Base-by-base conservation (phyloP, 1,140 invertebrate genomes). In the Caenorhabditis briggsae region DNA sequence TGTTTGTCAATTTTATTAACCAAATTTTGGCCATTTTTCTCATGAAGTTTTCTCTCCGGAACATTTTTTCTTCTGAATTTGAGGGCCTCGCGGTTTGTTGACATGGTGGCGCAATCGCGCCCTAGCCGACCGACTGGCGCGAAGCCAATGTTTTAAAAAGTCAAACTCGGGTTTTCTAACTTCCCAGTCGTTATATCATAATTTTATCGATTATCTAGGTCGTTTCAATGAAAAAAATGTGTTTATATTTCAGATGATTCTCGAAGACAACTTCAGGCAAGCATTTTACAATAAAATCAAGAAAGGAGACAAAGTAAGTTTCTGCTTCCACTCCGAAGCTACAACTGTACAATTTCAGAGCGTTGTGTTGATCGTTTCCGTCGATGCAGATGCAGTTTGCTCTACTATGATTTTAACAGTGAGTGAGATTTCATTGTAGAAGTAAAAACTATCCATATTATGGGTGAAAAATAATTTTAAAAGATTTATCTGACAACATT, bases 371-470 rank as follows among this genome's bases (percentile, higher is more conserved):
- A 55, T 85, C 9, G 64, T 74, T 56, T 64, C 61, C 23, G 84
- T 70, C 53, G 84, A 85, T 48, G 33, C 65, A 33, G 84, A 85
- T 46, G 84, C 61, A 20, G 50, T 85, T 18, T 85, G 84, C n/a
- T 53, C 84, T 11, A 65, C 84, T 0, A 85, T 61, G 58, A 85
- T 85, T 16, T 53, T 85, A 20, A 85, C 84, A 9, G 84, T 85
- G 33, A 55, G 83, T 84, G 16, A 9, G 2, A 7, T 33, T 1
- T 33, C 1, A 2, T 33, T 33, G 1, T 33, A 2, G 33, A 33
- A 33, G 3, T 1, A 33, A 33, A 33, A 33, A 33, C n/a, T n/a
- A n/a, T 33, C 33, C 33, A 33, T 33, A 33, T 33, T 33, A 33
- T 53, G 16, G 50, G 16, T 16, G 50, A 16, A 53, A 11, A 53